Evolutionary conservation across 1,140 invertebrate species (phyloP), one percentile per base, ranked within the genome.

Genomic region (Bombus confusus): DNA sequence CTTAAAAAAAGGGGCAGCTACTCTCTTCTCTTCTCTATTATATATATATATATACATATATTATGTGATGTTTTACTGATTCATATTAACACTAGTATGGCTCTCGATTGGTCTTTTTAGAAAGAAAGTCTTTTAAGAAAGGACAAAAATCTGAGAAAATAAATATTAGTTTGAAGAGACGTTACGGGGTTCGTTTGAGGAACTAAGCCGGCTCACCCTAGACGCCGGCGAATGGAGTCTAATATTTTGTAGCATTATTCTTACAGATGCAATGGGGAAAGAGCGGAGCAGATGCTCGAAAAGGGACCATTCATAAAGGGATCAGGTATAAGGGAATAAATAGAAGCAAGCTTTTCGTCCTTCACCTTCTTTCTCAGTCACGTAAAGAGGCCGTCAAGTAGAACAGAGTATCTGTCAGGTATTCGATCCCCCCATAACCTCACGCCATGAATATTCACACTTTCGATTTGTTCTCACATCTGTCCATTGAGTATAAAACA

Each of bases 391-490:
- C 39, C 39, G 57, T 25, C 57, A 39, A 39, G 18, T n/a, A 25
- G 77, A 72, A 62, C 28, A 47, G 77, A 68, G 28, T 71, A 28
- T 64, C 77, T 69, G 79, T 86, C 73, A 77, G 64, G 59, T 83
- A 73, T 86, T 52, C 57, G 34, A 64, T 83, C 57, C 80, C 85
- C 80, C 73, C 80, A 83, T 77, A 86, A 86, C 80, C 72, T 83
- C 73, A 72, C 80, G 52, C 80, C 64, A 86, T 86, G 64, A 83
- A 86, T 57, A 71, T 83, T 62, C 69, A 69, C 79, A 43, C 18
- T 34, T 69, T 64, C 3, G n/a, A 59, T 47, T 47, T 76, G 31
- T 71, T 71, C 57, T 77, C 37, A 86, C 77, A 86, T 86, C 37
- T 82, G 71, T 25, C 62, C 62, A 25, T 43, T 25, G 6, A 5